Base-by-base conservation (phyloP, 2,113 vertebrate species). In the Orthochromis indermauri region DNA sequence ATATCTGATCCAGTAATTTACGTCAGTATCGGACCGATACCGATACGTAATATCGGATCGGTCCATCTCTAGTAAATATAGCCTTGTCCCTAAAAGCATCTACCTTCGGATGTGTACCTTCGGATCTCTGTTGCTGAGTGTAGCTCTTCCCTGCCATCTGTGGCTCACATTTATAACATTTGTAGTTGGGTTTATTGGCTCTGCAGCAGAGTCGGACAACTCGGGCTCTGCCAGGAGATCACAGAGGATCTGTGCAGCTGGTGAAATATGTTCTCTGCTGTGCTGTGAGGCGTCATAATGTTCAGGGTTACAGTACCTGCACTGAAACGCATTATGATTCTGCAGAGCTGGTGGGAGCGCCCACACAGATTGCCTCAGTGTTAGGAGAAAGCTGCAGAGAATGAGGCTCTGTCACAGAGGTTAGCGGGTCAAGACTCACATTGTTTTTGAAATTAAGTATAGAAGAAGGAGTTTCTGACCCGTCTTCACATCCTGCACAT, bases 191-290 rank as follows among this genome's bases (percentile, higher is more conserved):
- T 90, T 90, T 90, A 82, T 83, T 86, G 80, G 21, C 78, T 85
- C 85, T 92, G 89, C 89, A 81, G 90, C 53, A 80, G 81, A 84
- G 61, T 55, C 4, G 17, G 83, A 53, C 81, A 37, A 73, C 61
- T 61, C 37, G 4, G 11, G 68, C 73, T 85, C 84, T 53, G 73
- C 45, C 2, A 51, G 21, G 24, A 82, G 51, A 84, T 83, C 85
- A 81, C 81, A 81, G 49, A 53, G 76, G 68, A 61, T 83, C 26
- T 59, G 35, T 86, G 54, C 78, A 80, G 78, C 79, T 2, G 19
- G 24, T 88, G 90, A 91, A 91, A 81, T 81, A 33, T 76, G 88
- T 71, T 61, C 80, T 81, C 40, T 17, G 68, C 83, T 51, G 88
- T 6, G 55, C 81, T 47, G 81, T 4, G 53, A 63, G 82, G 80